These are phyloP conservation scores for Serranus cabrilla DNA, from an alignment of 2,797 vertebrate species.

Conservation along the genomic window DNA sequence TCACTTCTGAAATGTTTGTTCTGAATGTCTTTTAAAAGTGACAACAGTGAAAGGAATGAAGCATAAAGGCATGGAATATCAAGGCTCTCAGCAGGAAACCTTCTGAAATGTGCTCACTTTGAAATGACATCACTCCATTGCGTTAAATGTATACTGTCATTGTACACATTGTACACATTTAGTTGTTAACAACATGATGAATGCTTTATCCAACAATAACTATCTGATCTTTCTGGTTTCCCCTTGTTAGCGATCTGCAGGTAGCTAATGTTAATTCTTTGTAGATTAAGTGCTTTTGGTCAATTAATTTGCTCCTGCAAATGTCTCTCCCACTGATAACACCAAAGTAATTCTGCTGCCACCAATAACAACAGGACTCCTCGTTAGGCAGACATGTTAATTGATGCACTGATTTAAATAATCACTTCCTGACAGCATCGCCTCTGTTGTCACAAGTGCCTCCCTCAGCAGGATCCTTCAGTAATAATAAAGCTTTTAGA, in stretches of 20 bases:
- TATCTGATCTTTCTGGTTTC: conserved; percentile 18
- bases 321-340: conserved; percentile 57
- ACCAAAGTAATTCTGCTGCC: conserved; percentile 67
- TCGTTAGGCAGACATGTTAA: conserved; percentile 73
- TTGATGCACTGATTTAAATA: conserved; percentile 76
- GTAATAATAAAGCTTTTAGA: conserved; percentile 52
- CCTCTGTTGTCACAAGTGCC: conserved; percentile 57
- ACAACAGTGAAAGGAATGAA: conserved; percentile 11
- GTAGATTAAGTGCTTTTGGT: conserved; percentile 60
- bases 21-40: conserved; percentile 12
- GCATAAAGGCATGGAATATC: neutral
- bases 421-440: conserved; percentile 77
- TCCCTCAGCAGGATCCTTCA: conserved; percentile 57
- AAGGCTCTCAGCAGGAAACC: neutral
- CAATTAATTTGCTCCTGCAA: conserved; percentile 61
- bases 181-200: neutral
- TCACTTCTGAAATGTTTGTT: conserved; percentile 22
- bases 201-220: conserved; percentile 16
- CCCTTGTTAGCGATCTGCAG: conserved; percentile 25
- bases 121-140: neutral
- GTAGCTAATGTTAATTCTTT: conserved; percentile 37
- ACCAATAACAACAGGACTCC: conserved; percentile 68
- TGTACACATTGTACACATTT: neutral
- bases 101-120: conserved; percentile 4
- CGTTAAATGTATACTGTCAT: neutral